Evolutionary conservation across 1,140 invertebrate genomes (phyloP).

Genomic region (Drosophila mojavensis): DNA sequence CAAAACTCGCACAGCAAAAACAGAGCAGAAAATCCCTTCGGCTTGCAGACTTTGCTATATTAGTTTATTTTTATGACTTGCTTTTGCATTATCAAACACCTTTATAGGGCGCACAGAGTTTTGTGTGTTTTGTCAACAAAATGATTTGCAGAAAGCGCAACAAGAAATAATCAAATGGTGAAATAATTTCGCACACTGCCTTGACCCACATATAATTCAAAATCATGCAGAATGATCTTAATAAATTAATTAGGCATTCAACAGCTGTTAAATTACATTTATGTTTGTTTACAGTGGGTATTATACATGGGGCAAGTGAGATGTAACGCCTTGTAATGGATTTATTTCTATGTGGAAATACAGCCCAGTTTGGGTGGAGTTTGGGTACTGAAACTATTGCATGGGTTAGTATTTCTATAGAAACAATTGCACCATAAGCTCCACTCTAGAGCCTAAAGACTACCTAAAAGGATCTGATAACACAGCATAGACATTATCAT

Average conservation of each 20-base stretch:
- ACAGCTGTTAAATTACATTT: slow-evolving; percentile 31
- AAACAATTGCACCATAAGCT: too few species aligned
- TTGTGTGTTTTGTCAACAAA: slow-evolving; percentile 14
- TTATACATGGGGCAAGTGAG: too few species aligned
- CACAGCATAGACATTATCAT: too few species aligned
- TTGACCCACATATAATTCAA: slow-evolving; percentile 34
- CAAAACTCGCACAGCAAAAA: slow-evolving; percentile 17
- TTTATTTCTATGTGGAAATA: too few species aligned
- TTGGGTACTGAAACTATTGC: too few species aligned
- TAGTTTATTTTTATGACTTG: slow-evolving; percentile 42
- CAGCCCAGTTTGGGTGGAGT: too few species aligned
- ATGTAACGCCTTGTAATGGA: too few species aligned
- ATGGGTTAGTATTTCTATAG: too few species aligned
- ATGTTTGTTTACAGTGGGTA: neutral
- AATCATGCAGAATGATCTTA: slow-evolving; percentile 33
- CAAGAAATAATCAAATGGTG: slow-evolving; percentile 1
- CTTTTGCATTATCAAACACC: slow-evolving; percentile 9
- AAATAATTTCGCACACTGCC: slow-evolving; percentile 23
- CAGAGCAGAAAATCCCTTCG: slow-evolving; percentile 1
- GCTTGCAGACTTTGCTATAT: slow-evolving; percentile 8
- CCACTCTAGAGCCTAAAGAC: too few species aligned
- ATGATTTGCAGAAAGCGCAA: slow-evolving; percentile 46
- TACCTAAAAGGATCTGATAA: too few species aligned
- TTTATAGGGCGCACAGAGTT: too few species aligned
- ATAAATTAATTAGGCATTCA: slow-evolving; percentile 43